Conservation (phyloP, 2,888 invertebrate species). For the Acleris cristana region DNA sequence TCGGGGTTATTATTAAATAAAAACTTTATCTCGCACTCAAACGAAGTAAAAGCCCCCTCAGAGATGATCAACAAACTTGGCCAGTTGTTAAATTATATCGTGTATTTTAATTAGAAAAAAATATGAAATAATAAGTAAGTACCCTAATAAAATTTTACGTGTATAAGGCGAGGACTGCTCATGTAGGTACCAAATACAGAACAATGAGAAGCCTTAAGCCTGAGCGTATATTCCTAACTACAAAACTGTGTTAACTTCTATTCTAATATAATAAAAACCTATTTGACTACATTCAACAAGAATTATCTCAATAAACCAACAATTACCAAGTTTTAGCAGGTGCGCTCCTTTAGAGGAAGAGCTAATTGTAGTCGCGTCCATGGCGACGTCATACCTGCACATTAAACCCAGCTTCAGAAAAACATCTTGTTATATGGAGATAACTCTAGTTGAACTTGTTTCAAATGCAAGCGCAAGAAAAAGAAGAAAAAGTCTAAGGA, state of each 20-base stretch:
- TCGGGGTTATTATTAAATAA: too few species aligned
- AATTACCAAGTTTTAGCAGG: constrained; percentile 74
- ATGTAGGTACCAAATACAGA: too few species aligned
- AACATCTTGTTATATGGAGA: constrained; percentile 58
- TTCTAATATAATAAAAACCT: background rate
- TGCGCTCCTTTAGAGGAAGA: constrained; percentile 67
- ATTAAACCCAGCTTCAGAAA: constrained; percentile 61
- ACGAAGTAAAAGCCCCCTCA: too few species aligned
- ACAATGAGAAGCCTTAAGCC: too few species aligned
- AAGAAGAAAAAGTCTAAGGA: too few species aligned
- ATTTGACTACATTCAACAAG: constrained; percentile 52
- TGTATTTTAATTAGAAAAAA: too few species aligned
- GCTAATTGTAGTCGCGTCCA: constrained; percentile 62
- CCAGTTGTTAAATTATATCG: too few species aligned
- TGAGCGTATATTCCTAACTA: background rate
- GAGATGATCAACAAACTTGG: too few species aligned
- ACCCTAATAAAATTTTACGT: too few species aligned
- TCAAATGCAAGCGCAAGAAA: constrained; percentile 23
- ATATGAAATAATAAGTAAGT: too few species aligned
- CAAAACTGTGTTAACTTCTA: background rate
- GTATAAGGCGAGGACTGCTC: too few species aligned
- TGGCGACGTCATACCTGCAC: constrained; percentile 61
- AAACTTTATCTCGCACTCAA: too few species aligned
- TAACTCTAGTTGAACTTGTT: constrained; percentile 58
- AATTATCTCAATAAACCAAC: constrained; percentile 57